A percentile compares a stretch with the other conserved stretches of the same genome.
These are phyloP conservation scores for Cyrtonyx montezumae DNA, from an alignment of 2,113 vertebrate genomes.

Conservation along the genomic window DNA sequence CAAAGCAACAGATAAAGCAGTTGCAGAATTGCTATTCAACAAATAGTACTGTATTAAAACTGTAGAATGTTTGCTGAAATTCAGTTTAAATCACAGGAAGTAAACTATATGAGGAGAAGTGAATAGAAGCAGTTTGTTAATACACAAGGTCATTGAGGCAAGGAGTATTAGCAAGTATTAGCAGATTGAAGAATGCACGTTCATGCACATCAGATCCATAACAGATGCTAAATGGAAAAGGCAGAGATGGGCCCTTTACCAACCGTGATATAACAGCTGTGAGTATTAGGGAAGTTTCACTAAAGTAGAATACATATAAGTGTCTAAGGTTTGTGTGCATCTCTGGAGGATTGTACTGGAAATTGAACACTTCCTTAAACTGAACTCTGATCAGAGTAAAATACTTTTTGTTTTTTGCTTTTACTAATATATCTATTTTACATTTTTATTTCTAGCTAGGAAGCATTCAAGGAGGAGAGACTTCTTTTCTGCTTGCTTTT, in stretches of 20 bases:
- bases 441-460: neutral
- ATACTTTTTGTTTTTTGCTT: neutral
- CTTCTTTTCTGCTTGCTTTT: neutral
- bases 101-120: neutral
- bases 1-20: neutral
- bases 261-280: neutral
- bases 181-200: neutral
- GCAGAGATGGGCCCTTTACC: neutral
- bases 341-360: neutral
- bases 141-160: neutral
- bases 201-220: fast-evolving
- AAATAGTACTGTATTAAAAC: neutral
- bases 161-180: neutral
- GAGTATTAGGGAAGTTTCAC: neutral
- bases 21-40: neutral
- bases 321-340: neutral
- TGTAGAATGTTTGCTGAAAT: neutral
- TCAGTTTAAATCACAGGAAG: neutral
- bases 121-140: fast-evolving
- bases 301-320: neutral
- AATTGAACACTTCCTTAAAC: fast-evolving
- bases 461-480: neutral
- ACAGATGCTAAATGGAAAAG: neutral
- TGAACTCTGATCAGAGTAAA: fast-evolving
- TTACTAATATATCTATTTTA: neutral